phyloP scores from a whole-genome alignment of 2,888 invertebrate genomes.

The Hermodice carunculata region DNA sequence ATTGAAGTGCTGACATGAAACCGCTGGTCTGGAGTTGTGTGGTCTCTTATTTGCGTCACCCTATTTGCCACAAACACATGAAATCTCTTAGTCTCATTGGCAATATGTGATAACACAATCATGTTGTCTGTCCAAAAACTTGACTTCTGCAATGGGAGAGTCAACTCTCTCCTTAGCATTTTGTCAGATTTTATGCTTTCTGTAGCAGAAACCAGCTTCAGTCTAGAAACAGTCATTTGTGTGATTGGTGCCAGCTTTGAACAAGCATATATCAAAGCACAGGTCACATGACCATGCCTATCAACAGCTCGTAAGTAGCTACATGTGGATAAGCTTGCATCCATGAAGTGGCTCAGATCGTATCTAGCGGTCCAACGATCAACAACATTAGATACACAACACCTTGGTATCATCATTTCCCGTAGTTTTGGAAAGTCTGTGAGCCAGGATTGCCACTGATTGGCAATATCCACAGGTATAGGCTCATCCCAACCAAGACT shows the following conservation, averaged over 20 bases:
- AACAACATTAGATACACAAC: background rate
- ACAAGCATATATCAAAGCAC: too few species aligned
- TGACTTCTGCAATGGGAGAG: background rate
- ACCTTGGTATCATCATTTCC: background rate
- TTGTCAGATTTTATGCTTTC: background rate
- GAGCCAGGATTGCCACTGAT: background rate
- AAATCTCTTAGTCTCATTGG: background rate
- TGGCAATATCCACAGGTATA: background rate
- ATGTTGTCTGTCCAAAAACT: background rate
- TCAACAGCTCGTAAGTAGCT: too few species aligned
- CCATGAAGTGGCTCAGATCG: background rate
- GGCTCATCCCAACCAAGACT: slow-evolving; percentile 1
- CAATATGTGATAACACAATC: background rate
- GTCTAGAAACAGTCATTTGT: background rate
- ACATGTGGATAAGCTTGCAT: background rate
- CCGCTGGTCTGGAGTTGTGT: background rate
- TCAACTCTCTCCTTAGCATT: background rate
- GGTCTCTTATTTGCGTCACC: background rate
- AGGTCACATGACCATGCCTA: background rate
- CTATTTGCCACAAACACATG: slow-evolving; percentile 9
- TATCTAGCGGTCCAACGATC: background rate
- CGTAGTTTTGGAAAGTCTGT: background rate
- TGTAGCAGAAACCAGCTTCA: background rate
- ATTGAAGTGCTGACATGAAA: background rate
- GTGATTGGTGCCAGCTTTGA: background rate